These are phyloP conservation scores for Andricus quercusramuli DNA, from an alignment of 2,888 invertebrate genomes.

Conservation along the genomic window DNA sequence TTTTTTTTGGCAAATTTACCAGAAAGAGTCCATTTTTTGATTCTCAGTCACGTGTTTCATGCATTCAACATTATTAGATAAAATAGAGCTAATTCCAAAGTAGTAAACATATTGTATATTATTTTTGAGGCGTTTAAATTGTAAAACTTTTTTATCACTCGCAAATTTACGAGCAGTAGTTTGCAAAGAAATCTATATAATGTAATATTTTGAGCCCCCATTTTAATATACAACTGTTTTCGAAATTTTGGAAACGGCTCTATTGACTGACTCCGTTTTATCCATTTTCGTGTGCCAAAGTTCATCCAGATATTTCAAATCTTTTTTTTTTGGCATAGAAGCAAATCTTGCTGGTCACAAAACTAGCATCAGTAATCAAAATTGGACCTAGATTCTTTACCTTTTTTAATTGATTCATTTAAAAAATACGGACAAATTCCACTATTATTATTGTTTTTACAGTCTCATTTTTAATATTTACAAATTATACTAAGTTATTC, in stretches of 20 bases:
- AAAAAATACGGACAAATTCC: neutral
- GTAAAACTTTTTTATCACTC: too few species aligned
- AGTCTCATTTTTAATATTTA: neutral
- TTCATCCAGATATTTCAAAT: neutral
- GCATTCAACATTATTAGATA: too few species aligned
- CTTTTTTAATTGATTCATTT: neutral
- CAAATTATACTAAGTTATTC: neutral
- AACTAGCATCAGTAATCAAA: neutral
- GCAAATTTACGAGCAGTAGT: too few species aligned
- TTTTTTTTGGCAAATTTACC: neutral
- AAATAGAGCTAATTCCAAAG: too few species aligned
- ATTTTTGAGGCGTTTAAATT: too few species aligned
- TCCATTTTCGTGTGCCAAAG: conserved; percentile 27
- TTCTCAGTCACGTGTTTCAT: neutral
- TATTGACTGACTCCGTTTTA: neutral
- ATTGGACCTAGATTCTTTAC: neutral
- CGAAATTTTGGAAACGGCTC: too few species aligned
- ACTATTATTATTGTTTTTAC: neutral
- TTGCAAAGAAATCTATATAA: too few species aligned
- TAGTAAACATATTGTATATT: too few species aligned
- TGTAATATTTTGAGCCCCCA: too few species aligned
- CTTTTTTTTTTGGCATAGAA: neutral
- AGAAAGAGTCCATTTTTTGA: neutral
- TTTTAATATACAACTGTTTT: too few species aligned
- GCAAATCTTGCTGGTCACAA: neutral